These are phyloP conservation scores for Diarsia dahlii DNA, from an alignment of 2,888 invertebrate species.

Conservation along the genomic window DNA sequence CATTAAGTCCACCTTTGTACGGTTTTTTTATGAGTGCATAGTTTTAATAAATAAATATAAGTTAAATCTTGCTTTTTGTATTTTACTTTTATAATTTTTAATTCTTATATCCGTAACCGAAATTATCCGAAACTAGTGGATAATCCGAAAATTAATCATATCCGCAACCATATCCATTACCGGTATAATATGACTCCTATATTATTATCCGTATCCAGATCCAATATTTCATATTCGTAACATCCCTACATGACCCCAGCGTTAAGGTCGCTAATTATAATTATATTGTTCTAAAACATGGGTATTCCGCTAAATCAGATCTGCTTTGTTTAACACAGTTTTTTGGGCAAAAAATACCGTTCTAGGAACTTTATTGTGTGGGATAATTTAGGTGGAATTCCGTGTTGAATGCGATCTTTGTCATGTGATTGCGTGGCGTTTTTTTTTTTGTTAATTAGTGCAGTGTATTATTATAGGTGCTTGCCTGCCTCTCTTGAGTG, in stretches of 20 bases:
- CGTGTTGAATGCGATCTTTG: background rate
- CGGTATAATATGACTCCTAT: no score
- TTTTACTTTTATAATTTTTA: no score
- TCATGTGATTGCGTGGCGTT: background rate
- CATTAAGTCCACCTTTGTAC: no score
- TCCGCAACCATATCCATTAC: no score
- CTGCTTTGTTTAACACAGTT: slow-evolving; percentile 36
- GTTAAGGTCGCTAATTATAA: slow-evolving; percentile 50
- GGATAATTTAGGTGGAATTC: slow-evolving; percentile 13
- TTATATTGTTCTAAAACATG: slow-evolving; percentile 47
- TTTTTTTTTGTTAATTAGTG: background rate
- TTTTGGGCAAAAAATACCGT: slow-evolving; percentile 13
- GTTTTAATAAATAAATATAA: no score
- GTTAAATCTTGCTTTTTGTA: no score
- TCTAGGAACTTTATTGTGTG: background rate
- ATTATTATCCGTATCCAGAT: no score
- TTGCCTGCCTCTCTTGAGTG: background rate
- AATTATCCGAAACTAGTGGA: no score
- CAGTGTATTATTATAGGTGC: background rate
- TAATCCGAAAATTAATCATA: no score
- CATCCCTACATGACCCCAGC: slow-evolving; percentile 33
- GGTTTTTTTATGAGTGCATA: no score
- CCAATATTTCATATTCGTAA: no score
- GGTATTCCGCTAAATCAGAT: slow-evolving; percentile 32
- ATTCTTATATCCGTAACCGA: no score